A percentile compares a stretch with the other conserved stretches of the same genome.
These are phyloP conservation scores for Apoderus coryli DNA, from an alignment of 2,888 invertebrate species.

Conservation along the genomic window DNA sequence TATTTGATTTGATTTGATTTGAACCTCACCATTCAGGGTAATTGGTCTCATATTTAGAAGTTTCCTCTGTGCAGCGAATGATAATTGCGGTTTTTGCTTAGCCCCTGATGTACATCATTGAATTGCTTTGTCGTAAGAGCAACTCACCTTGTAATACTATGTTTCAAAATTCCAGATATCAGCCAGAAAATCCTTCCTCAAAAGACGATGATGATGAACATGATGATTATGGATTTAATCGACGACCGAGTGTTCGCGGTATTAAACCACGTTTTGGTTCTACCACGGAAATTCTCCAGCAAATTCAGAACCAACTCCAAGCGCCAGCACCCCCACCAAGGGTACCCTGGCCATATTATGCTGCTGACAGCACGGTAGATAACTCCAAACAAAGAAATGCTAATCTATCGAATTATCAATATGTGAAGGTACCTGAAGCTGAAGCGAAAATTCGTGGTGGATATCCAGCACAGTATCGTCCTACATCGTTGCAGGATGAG, in stretches of 20 bases:
- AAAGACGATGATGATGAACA: conserved; percentile 60
- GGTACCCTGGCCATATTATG: conserved; percentile 53
- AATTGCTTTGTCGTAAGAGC: no score
- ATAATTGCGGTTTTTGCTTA: no score
- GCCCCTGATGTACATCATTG: no score
- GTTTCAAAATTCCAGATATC: no score
- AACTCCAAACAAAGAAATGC: conserved; percentile 24
- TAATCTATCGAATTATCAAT: conserved; percentile 25
- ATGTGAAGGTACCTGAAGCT: conserved; percentile 20
- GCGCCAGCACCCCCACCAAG: conserved; percentile 34
- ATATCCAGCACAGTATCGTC: conserved; percentile 26
- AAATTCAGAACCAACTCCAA: conserved; percentile 55
- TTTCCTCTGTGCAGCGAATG: no score
- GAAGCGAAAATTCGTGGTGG: conserved; percentile 23
- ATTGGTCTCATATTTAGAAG: no score
- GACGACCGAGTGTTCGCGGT: conserved; percentile 77
- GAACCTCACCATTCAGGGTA: no score
- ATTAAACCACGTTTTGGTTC: conserved; percentile 78
- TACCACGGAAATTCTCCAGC: conserved; percentile 64
- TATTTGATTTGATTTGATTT: no score
- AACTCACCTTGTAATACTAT: no score
- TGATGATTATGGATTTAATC: conserved; percentile 80
- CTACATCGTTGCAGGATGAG: conserved; percentile 24
- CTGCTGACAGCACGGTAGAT: conserved; percentile 37
- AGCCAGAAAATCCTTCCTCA: conserved; percentile 23